These are phyloP conservation scores for Drosophila hawaiiensis DNA, from an alignment of 2,888 invertebrate species.

Conservation along the genomic window DNA sequence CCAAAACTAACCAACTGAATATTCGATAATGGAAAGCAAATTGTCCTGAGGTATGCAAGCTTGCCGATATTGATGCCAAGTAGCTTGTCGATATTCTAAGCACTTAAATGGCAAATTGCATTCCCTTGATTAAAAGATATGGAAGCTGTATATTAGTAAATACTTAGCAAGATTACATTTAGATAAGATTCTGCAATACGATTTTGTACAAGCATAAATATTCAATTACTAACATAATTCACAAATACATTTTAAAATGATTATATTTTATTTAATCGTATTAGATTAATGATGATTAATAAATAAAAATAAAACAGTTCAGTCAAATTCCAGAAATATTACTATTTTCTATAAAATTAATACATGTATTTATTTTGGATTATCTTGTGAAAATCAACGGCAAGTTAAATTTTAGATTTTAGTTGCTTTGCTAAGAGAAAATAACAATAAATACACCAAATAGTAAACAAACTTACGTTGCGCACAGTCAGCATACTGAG, in stretches of 20 bases:
- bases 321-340: background rate
- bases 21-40: conserved; percentile 54
- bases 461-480: background rate
- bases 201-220: background rate
- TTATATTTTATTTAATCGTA: background rate
- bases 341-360: background rate
- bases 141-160: background rate
- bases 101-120: background rate
- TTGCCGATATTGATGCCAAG: conserved; percentile 2
- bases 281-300: background rate
- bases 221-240: background rate
- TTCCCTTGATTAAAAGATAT: background rate
- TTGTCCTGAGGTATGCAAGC: conserved; percentile 15
- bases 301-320: background rate
- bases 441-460: background rate
- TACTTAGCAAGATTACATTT: background rate
- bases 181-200: background rate
- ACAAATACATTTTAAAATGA: too few relatives aligned
- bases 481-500: background rate
- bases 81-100: conserved; percentile 1
- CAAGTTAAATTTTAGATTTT: background rate
- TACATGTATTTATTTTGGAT: background rate
- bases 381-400: background rate
- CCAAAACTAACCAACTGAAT: conserved; percentile 42
- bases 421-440: background rate